These are phyloP conservation scores for Puma concolor DNA, from an alignment of 2,113 vertebrate genomes.

Conservation along the genomic window DNA sequence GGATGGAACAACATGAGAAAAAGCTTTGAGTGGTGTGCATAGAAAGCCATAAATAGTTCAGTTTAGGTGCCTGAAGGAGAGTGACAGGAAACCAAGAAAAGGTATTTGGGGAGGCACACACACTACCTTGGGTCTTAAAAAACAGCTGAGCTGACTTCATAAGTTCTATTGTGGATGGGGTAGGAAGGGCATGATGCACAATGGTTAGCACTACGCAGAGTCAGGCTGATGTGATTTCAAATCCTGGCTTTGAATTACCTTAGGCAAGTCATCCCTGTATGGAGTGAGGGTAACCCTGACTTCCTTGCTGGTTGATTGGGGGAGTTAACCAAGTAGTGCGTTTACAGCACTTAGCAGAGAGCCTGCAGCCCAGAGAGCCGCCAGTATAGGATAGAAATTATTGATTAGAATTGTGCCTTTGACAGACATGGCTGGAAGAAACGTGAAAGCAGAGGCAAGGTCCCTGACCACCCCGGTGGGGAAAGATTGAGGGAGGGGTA, in stretches of 20 bases:
- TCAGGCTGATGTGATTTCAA: not conserved
- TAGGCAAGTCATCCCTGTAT: not conserved
- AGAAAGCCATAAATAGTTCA: not conserved
- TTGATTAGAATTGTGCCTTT: not conserved
- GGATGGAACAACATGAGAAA: not conserved
- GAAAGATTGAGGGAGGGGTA: not conserved
- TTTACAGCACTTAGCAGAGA: not conserved
- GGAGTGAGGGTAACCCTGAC: not conserved
- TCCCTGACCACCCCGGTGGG: not conserved
- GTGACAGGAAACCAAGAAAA: not conserved
- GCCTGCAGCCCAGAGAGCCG: not conserved
- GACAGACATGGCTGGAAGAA: not conserved
- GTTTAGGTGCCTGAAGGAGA: not conserved
- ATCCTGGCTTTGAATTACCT: not conserved
- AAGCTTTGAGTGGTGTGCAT: not conserved
- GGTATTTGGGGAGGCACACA: not conserved
- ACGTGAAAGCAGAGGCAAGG: not conserved
- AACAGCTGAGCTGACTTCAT: not conserved
- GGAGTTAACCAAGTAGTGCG: not conserved
- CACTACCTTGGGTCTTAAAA: not conserved
- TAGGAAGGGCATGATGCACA: not conserved
- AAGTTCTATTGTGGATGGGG: not conserved
- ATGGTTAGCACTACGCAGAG: not conserved
- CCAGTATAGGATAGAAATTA: not conserved
- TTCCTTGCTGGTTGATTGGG: not conserved